Conservation (phyloP, 2,113 vertebrate species). For the Actenoides hombroni region DNA sequence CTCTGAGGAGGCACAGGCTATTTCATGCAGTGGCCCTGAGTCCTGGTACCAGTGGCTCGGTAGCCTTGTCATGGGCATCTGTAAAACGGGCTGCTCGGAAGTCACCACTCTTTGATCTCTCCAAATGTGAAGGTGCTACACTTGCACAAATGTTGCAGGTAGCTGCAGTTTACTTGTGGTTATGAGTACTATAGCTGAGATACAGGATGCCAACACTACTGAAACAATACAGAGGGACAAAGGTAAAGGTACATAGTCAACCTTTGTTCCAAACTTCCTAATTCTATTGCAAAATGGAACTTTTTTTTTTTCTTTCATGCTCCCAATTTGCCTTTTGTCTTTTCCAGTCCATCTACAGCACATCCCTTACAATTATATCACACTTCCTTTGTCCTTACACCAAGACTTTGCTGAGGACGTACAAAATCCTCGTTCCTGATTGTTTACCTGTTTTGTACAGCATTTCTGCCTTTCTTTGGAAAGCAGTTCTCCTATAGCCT, state of each 20-base stretch:
- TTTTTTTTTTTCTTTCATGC: neutral
- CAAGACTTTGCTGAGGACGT: neutral
- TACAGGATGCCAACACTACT: neutral
- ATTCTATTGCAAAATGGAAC: neutral
- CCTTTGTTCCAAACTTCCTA: neutral
- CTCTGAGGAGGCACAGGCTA: neutral
- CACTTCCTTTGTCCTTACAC: neutral
- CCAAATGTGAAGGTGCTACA: neutral
- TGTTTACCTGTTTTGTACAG: slow-evolving; percentile 14
- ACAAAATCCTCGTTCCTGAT: neutral
- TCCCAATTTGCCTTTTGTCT: neutral
- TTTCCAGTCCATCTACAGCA: neutral
- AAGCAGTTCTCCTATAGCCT: neutral
- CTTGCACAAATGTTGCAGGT: neutral
- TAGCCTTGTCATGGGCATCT: neutral
- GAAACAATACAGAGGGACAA: neutral
- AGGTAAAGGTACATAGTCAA: neutral
- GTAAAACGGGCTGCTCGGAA: neutral
- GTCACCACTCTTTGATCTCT: neutral
- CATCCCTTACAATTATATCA: neutral
- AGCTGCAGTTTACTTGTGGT: neutral
- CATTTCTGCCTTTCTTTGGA: neutral
- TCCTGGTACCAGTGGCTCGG: rapidly evolving
- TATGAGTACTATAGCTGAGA: neutral
- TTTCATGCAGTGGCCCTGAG: rapidly evolving